These are phyloP conservation scores for Spongilla lacustris DNA, from an alignment of 37 sponge, comb jelly and placozoan genomes.

Conservation along the genomic window DNA sequence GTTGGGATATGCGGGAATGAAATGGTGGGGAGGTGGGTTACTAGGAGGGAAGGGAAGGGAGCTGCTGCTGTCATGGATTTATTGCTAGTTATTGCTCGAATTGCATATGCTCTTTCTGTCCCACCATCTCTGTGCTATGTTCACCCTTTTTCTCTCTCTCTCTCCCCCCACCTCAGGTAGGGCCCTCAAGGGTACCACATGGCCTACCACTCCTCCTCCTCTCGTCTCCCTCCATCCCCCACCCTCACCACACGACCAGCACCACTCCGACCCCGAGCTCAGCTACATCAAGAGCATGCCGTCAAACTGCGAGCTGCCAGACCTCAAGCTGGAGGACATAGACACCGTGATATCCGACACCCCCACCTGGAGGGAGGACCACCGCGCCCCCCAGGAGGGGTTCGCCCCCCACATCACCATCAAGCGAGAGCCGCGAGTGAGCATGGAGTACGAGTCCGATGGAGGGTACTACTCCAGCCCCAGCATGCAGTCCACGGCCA, in stretches of 20 bases:
- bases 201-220: background rate
- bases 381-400: conserved; percentile 24
- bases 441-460: conserved; percentile 64
- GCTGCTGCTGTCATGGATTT: no score
- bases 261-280: background rate
- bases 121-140: background rate
- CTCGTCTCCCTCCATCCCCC: conserved; percentile 14
- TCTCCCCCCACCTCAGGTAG: background rate
- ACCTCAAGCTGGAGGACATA: conserved; percentile 41
- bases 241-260: background rate
- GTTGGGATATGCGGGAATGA: no score
- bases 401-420: background rate
- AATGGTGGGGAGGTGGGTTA: no score
- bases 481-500: background rate
- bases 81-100: no score
- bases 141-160: background rate
- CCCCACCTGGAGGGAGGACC: conserved; percentile 62
- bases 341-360: conserved; percentile 58
- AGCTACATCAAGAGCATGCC: background rate
- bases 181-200: background rate
- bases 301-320: conserved; percentile 45
- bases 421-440: conserved; percentile 17
- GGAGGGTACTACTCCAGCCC: conserved; percentile 51
- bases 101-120: background rate
- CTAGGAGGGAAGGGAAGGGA: no score